Conservation (phyloP, 2,113 vertebrate species). For the Heteronetta atricapilla region DNA sequence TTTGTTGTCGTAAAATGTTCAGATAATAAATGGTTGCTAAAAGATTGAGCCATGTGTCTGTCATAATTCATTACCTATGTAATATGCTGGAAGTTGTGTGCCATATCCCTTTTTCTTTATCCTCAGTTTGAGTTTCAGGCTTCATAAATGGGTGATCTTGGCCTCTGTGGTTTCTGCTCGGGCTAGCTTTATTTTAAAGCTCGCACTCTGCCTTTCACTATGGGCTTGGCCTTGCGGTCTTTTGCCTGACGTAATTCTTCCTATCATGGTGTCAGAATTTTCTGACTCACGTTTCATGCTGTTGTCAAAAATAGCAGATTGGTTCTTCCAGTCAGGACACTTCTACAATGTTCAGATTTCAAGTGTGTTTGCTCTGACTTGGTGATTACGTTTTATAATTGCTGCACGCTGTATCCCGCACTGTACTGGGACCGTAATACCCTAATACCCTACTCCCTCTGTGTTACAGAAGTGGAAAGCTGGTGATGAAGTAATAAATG, state of each 20-base stretch:
- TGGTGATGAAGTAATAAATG: constrained; percentile 20
- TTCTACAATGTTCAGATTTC: not conserved
- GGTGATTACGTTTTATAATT: not conserved
- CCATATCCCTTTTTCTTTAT: not conserved
- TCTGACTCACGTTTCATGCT: not conserved
- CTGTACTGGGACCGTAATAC: not conserved
- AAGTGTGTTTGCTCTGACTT: not conserved
- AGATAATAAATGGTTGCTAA: not conserved
- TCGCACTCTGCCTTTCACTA: not conserved
- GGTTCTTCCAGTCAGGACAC: not conserved
- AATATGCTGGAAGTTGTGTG: not conserved
- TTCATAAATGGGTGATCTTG: not conserved
- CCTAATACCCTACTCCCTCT: not conserved
- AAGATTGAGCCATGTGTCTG: not conserved
- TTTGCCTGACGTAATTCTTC: not conserved
- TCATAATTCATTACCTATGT: not conserved
- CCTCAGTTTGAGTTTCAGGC: not conserved
- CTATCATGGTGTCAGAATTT: not conserved
- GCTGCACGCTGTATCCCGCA: not conserved
- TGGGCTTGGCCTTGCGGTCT: not conserved
- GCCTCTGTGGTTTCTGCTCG: not conserved
- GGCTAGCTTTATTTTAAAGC: not conserved
- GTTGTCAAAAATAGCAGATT: constrained; percentile 12
- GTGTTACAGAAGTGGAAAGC: not conserved
- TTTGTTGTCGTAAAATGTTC: not conserved